Base-by-base conservation (phyloP, 2,797 vertebrate species). In the Gymnoscopelus microlampas region DNA sequence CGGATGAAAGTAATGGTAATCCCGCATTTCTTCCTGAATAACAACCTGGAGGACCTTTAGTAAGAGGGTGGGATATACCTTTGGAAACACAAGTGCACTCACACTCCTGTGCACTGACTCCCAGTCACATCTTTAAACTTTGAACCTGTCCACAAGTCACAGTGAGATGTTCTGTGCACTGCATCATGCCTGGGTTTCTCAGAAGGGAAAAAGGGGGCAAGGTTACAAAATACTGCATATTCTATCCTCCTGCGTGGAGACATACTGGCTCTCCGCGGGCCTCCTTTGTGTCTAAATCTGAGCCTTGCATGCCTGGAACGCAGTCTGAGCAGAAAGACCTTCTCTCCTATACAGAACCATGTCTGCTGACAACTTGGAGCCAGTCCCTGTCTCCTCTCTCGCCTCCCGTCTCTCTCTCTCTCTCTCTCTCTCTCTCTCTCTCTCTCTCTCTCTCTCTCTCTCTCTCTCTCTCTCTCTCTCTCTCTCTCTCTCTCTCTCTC, bases 341-440 rank as follows among this genome's bases (percentile, higher is more conserved):
- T 10, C 24, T 26, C 50, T 53, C 35, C 60, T 14, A 15, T 12
- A 54, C 26, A 90, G 84, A 80, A 85, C 78, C 79, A 19, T 77
- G 90, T 89, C 85, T 90, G 80, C 86, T 91, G 88, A 90, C 88
- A 89, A 80, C 84, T 83, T 91, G 91, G 92, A 93, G 91, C 89
- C 91, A 86, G 82, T 83, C 80, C 75, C 83, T 79, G 74, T 75
- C 66, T 71, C 80, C 23, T 60, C 44, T 72, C 48, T 66, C 50
- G n/a, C n/a, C n/a, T n/a, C n/a, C n/a, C n/a, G n/a, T n/a, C n/a
- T n/a, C n/a, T n/a, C n/a, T 72, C 48, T 66, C 50, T 68, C 59
- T 60, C 55, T 23, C 53, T 63, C 44, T 24, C 7, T 64, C 24
- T 0, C 73, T 14, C 26, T 12, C 50, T n/a, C 53, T 57, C 50